These are phyloP conservation scores for Pyrrhosoma nymphula DNA, from an alignment of 2,888 invertebrate genomes.

Conservation along the genomic window DNA sequence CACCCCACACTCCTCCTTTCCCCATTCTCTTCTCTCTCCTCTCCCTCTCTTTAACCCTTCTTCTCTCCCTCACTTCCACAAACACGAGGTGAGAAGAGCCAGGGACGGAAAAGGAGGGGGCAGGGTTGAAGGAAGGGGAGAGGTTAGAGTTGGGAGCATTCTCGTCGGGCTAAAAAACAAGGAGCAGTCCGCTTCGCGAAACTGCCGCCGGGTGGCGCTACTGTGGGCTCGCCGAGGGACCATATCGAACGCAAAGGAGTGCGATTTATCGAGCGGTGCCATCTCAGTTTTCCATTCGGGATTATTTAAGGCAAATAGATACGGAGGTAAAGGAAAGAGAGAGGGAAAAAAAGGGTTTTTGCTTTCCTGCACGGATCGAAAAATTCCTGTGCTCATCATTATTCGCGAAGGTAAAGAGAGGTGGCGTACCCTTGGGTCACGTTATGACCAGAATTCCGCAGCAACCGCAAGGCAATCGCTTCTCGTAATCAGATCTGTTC, in stretches of 20 bases:
- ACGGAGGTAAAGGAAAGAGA: not conserved
- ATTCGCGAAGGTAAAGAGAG: too few species aligned
- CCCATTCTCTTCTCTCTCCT: not conserved
- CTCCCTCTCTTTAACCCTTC: not conserved
- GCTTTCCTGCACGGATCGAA: not conserved
- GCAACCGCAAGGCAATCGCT: too few species aligned
- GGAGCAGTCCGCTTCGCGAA: not conserved
- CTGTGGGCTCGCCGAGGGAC: not conserved
- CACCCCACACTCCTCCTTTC: too few species aligned
- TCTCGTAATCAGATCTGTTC: too few species aligned
- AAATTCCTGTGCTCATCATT: not conserved
- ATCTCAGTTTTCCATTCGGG: not conserved
- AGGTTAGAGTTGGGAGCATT: not conserved
- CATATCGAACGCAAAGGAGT: not conserved
- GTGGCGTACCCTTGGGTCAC: too few species aligned
- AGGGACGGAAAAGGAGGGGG: too few species aligned
- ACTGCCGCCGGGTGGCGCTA: conserved; percentile 14
- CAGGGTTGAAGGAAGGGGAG: not conserved
- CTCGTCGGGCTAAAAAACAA: not conserved
- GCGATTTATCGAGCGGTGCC: not conserved
- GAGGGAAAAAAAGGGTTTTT: not conserved
- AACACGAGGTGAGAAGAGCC: too few species aligned
- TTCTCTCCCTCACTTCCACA: not conserved
- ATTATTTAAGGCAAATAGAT: not conserved
- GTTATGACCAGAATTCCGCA: too few species aligned